Conservation (phyloP, 2,113 vertebrate species). For the Noctilio leporinus region DNA sequence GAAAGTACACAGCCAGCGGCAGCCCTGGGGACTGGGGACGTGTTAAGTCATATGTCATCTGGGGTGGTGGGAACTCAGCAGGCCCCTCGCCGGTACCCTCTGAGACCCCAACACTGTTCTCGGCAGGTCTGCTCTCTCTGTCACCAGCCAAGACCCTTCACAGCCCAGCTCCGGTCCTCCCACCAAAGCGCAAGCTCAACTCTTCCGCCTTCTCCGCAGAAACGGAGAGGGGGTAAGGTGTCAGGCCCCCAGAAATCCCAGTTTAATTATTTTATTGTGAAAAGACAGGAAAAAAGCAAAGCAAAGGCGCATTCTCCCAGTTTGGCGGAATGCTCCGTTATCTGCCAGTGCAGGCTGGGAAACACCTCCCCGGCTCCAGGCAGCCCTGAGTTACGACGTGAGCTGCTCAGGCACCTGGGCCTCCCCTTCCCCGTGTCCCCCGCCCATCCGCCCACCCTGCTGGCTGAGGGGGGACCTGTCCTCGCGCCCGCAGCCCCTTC, state of each 20-base stretch:
- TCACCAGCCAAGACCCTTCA: background rate
- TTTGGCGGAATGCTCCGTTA: constrained; percentile 71
- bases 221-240: background rate
- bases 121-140: background rate
- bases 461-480: background rate
- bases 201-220: background rate
- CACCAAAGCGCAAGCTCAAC: background rate
- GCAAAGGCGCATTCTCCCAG: constrained; percentile 52
- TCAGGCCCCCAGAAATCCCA: constrained; percentile 3
- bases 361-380: constrained; percentile 54
- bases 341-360: constrained; percentile 58
- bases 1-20: background rate
- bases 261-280: constrained; percentile 57
- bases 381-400: constrained; percentile 73
- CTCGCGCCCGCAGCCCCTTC: accelerated
- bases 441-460: background rate
- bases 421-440: background rate
- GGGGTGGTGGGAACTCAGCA: constrained; percentile 34
- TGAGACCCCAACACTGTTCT: background rate
- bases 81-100: background rate
- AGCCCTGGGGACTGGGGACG: constrained; percentile 35
- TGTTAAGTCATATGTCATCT: constrained; percentile 56
- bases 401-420: constrained; percentile 35
- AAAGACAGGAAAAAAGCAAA: background rate
- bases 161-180: background rate